Base-by-base conservation (phyloP, 2,797 vertebrate species). In the Phaenicophaeus curvirostris region DNA sequence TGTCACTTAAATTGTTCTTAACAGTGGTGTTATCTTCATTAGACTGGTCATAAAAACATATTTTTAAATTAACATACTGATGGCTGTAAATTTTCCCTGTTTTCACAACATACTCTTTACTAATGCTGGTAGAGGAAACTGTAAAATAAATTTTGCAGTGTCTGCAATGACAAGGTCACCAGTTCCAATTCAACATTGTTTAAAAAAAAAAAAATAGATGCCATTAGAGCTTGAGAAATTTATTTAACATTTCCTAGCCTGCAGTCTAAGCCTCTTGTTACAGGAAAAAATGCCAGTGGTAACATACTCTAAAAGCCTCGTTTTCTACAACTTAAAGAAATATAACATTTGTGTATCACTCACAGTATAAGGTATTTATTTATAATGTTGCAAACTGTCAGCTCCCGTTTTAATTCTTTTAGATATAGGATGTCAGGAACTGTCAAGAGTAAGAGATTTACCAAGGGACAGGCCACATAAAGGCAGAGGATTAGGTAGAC, bases 321-420 rank as follows among this genome's bases (percentile, higher is more conserved):
- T 93, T 91, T 91, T 78, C 85, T 73, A 28, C 94, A 91, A 93
- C 92, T 91, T 92, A 88, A 93, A 94, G 87, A 76, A 92, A 94
- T 67, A 84, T 41, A 95, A 72, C 72, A 95, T 94, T 96, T 89
- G 91, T 84, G 89, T 92, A 91, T 95, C 82, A 61, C 73, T 93
- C 92, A 65, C 89, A 91, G 85, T 57, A 59, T 82, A 87, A 83
- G 89, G 79, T 71, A 90, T 93, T 96, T 96, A 95, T 89, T 95
- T 96, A 88, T 88, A 93, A 92, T 71, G 74, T 42, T 83, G 89
- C 85, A 92, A 93, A 94, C 89, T 91, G 93, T 81, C 93, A 93
- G 69, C 65, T 83, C 67, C 86, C 48, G 53, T 53, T 87, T 91
- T 75, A 77, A 84, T 94, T 73, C 85, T 55, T 25, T 80, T 90